Evolutionary conservation across 1,140 invertebrate species (phyloP), one percentile per base, ranked within the genome.

Genomic region (Neodiprion fabricii): DNA sequence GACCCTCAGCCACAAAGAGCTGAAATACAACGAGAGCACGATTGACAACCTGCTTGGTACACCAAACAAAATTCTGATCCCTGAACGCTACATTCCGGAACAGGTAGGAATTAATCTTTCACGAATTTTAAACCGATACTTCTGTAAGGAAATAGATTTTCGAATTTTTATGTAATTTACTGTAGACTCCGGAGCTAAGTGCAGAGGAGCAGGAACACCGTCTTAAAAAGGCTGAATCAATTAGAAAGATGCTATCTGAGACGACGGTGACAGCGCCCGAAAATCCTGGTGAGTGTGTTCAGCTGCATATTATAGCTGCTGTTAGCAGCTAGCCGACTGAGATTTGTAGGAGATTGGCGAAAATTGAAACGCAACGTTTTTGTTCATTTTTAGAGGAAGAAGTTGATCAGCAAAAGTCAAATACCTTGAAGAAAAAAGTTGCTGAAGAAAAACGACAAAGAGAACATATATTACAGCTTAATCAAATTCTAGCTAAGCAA

Each of bases 401-500:
- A 71, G 77, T 84, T 68, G 81, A 85, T 53, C 74, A 84, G 40
- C 84, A 89, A 74, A 85, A 87, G 72, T 85, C 87, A 0, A 80
- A 85, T 28, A 84, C 81, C 10, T 73, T 89, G 53, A 90, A 89
- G 74, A 87, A 89, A 70, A 91, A 95, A 83, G 91, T 95, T 49
- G 92, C 90, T 47, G 94, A 95, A 81, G 96, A 97, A 82, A 97
- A 96, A 85, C 91, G 93, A 76, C 95, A 96, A 81, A 90, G 96
- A 49, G 95, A 97, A 81, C 95, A 97, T 84, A 90, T 97, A 79
- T 89, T 98, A 66, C 94, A 96, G 81, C 90, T 98, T 73, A 96
- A 96, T 89, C 96, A 97, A 88, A 95, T 96, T 79, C 88, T 98
- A 76, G 96, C 96, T n/a, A 93, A 95, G 83, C 95, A 98, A 91